Percentiles rank a stretch among this genome's conserved stretches.
Evolutionary conservation across 2,888 invertebrate genomes (phyloP).

Genomic region (Caenorhabditis macrosperma): DNA sequence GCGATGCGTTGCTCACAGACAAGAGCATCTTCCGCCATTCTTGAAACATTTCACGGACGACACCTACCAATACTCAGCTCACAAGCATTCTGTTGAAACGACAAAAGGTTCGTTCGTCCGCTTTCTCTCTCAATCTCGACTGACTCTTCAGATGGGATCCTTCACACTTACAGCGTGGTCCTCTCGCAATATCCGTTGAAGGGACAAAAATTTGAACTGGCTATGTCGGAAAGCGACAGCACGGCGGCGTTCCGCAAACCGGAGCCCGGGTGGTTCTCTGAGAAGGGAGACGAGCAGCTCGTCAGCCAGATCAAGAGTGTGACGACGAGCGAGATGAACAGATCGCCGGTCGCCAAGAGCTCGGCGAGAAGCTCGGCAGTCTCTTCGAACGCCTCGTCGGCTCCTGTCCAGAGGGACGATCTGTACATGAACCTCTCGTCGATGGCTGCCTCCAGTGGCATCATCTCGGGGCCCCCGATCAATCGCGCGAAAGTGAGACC

Average conservation of each 20-base stretch:
- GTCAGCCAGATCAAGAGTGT: constrained; percentile 38
- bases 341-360: neutral
- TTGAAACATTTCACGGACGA: constrained; percentile 14
- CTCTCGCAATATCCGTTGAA: constrained; percentile 11
- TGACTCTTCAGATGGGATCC: constrained; percentile 13
- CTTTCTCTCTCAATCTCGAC: neutral
- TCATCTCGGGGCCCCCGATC: neutral
- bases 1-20: constrained; percentile 5
- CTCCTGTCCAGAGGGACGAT: neutral
- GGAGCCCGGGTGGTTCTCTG: too few species aligned
- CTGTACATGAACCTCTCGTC: neutral
- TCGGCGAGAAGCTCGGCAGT: neutral
- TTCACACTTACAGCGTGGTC: constrained; percentile 26
- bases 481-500: neutral
- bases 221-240: too few species aligned
- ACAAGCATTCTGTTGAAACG: constrained; percentile 10
- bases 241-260: too few species aligned
- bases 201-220: neutral
- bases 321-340: constrained; percentile 16
- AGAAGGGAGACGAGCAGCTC: neutral
- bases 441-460: neutral
- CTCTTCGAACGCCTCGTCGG: neutral
- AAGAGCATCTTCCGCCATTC: constrained; percentile 34
- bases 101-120: neutral
- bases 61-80: constrained; percentile 27